Conservation (phyloP, 2,797 vertebrate genomes). For the Leucoraja ocellata region DNA sequence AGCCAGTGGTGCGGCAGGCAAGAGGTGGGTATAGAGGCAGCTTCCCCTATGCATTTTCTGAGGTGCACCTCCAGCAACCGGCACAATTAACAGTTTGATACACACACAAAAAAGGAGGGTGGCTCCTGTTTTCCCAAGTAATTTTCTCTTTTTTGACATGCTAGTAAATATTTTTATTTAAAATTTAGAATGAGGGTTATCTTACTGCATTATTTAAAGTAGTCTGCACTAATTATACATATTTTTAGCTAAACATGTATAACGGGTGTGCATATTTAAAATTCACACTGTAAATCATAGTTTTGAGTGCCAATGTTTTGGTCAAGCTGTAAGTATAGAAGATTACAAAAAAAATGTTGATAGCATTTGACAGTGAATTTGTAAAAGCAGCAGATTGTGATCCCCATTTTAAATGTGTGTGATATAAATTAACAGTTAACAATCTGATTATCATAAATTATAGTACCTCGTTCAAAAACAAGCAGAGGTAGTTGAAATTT, state of each 20-base stretch:
- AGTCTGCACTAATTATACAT: neutral
- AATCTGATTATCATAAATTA: neutral
- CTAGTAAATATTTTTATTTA: neutral
- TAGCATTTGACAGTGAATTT: neutral
- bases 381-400: neutral
- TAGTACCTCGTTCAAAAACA: neutral
- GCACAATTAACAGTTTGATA: neutral
- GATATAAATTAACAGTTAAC: neutral
- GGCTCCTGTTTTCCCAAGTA: neutral
- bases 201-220: slow-evolving; percentile 19
- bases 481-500: neutral
- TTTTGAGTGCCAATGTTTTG: slow-evolving; percentile 14
- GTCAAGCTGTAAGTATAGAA: neutral
- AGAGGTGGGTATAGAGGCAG: too few relatives aligned
- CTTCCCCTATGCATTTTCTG: neutral
- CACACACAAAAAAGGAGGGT: neutral
- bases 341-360: neutral
- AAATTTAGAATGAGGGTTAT: neutral
- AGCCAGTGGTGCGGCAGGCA: too few relatives aligned
- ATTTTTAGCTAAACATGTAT: neutral
- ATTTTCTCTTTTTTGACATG: slow-evolving; percentile 1
- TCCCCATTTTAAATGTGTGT: neutral
- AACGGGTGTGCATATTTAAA: neutral
- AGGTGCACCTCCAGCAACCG: neutral
- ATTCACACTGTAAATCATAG: neutral